These are phyloP conservation scores for Tretioscincus oriximinensis DNA, from an alignment of 2,113 vertebrate species.

Conservation along the genomic window DNA sequence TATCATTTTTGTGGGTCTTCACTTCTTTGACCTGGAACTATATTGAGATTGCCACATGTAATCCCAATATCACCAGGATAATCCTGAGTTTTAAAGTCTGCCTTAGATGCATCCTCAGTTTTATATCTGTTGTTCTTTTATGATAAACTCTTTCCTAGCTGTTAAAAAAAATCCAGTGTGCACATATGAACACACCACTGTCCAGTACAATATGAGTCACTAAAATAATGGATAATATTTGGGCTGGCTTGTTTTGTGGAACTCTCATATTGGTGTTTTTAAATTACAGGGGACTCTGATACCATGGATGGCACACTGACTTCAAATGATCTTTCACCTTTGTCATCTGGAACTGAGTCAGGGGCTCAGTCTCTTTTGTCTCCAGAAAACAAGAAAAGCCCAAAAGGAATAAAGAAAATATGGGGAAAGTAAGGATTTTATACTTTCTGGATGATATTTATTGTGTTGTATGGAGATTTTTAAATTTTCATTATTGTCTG, in stretches of 20 bases:
- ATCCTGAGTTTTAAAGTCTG: no score
- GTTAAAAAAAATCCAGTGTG: not conserved
- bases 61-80: no score
- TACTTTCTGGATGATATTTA: not conserved
- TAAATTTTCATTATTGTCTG: not conserved
- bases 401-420: constrained; percentile 92
- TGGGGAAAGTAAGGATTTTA: constrained; percentile 93
- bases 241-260: not conserved
- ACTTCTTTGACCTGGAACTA: no score
- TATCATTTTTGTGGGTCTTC: no score
- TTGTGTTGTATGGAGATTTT: not conserved
- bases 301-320: constrained; percentile 69
- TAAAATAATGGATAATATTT: no score
- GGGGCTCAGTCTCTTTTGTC: constrained; percentile 82
- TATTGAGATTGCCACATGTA: no score
- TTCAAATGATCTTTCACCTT: constrained; percentile 76
- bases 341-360: constrained; percentile 76
- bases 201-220: not conserved
- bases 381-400: constrained; percentile 87
- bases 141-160: no score
- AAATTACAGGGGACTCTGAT: constrained; percentile 80
- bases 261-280: constrained; percentile 6
- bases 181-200: not conserved
- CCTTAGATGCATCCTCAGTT: not conserved
- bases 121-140: not conserved